Evolutionary conservation across 2,888 invertebrate species (phyloP), one percentile per base, ranked within the genome.

Genomic region (Hypena proboscidalis): DNA sequence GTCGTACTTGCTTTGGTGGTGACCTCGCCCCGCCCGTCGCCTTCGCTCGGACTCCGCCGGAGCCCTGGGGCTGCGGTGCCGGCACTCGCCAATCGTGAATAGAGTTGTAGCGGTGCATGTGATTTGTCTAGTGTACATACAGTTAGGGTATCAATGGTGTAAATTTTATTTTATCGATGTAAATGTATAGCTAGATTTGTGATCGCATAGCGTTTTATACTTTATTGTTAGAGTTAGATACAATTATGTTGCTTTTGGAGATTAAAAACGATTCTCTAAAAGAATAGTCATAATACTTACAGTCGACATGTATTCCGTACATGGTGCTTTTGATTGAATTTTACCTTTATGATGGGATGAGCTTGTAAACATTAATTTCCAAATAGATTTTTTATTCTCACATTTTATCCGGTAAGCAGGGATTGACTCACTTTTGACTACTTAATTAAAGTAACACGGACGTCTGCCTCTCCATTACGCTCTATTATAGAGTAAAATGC

Each of bases 111-210:
- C 69, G 74, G 74, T 83, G 70, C 80, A 78, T 85, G 88, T 87
- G 89, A 87, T 87, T 84, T 80, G 80, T 83, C 78, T 85, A 85
- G 82, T 90, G 88, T 90, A 88, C 76, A 89, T 85, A 88, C 58
- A 67, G 74, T 80, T 82, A 83, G 76, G 76, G 81, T 85, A 76
- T 83, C 73, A 70, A 82, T 67, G 87, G 86, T 89, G 90, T 89
- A 89, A 66, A 86, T 89, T 86, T 87, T 81, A 79, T 85, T 82
- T 82, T 82, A 80, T 75, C 65, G 68, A 75, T 84, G 77, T 77
- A 70, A 80, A 80, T 73, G 58, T 79, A 75, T 80, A 78, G 83
- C 76, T 87, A 84, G 83, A 76, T 81, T 84, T 84, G 87, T 86
- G 87, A 87, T 88, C 83, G 87, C 88, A 78, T 85, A 86, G 86